Evolutionary conservation across 2,888 invertebrate genomes (phyloP).

Genomic region (Hetaerina titia): DNA sequence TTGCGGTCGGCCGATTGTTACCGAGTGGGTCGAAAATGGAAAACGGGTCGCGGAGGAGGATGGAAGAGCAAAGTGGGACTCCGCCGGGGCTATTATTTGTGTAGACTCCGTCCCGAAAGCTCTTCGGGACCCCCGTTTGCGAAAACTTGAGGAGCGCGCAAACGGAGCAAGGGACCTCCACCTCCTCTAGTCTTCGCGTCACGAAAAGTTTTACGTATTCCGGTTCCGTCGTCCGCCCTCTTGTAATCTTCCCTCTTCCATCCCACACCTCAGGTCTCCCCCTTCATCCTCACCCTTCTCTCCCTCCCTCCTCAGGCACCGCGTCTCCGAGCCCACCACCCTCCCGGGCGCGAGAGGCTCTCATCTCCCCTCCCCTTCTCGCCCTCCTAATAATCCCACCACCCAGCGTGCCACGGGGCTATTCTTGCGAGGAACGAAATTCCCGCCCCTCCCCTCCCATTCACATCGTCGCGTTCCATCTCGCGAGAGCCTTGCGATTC

Average conservation of each 20-base stretch:
- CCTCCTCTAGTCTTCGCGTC: background rate
- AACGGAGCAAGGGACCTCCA: background rate
- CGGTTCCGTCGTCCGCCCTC: background rate
- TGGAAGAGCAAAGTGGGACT: background rate
- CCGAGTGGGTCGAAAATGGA: background rate
- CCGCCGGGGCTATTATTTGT: background rate
- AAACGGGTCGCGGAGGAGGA: background rate
- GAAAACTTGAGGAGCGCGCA: background rate
- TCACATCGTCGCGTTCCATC: too few relatives aligned
- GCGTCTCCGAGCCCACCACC: background rate
- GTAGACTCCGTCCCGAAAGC: background rate
- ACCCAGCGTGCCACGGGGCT: too few relatives aligned
- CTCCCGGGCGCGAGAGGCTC: too few relatives aligned
- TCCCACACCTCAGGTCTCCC: background rate
- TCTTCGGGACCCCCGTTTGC: background rate
- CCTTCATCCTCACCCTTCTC: background rate
- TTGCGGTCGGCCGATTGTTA: background rate
- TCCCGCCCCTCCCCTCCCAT: too few relatives aligned
- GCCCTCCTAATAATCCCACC: too few relatives aligned
- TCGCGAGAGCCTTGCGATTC: too few relatives aligned
- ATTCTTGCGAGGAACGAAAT: too few relatives aligned
- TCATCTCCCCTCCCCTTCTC: too few relatives aligned
- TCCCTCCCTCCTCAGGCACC: background rate
- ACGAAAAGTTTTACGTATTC: background rate
- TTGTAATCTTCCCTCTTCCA: too few relatives aligned